Conservation (phyloP, 1,140 invertebrate species). For the Aricia agestis region DNA sequence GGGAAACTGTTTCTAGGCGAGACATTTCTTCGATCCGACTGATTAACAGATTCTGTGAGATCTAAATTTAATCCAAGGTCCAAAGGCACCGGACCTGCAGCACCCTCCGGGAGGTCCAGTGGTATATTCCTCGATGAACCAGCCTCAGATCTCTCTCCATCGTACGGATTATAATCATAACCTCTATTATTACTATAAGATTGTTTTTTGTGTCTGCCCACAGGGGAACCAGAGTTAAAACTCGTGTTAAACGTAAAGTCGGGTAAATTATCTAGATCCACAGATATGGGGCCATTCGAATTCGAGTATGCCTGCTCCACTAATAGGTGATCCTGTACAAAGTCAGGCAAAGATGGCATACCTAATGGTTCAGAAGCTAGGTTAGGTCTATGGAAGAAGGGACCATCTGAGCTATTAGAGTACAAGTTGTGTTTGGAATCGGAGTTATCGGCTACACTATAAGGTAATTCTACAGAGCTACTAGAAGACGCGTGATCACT, state of each 20-base stretch:
- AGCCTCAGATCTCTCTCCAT: conserved; percentile 47
- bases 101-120: conserved; percentile 63
- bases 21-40: conserved; percentile 56
- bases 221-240: conserved; percentile 57
- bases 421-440: conserved; percentile 69
- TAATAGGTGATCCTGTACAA: conserved; percentile 81
- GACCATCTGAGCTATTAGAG: conserved; percentile 51
- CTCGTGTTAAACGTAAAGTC: conserved; percentile 78
- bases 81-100: conserved; percentile 47
- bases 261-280: conserved; percentile 77
- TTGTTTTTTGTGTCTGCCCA: conserved; percentile 52
- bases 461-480: conserved; percentile 68
- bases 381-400: conserved; percentile 62
- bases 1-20: conserved; percentile 64
- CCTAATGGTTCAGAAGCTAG: conserved; percentile 65
- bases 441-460: conserved; percentile 63
- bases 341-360: conserved; percentile 78
- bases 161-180: conserved; percentile 60
- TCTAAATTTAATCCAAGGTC: conserved; percentile 65
- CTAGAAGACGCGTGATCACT: conserved; percentile 65
- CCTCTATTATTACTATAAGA: conserved; percentile 48
- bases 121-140: conserved; percentile 54
- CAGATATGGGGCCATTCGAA: conserved; percentile 67
- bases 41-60: conserved; percentile 69
- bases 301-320: conserved; percentile 78